Evolutionary conservation across 2,888 invertebrate genomes (phyloP), one percentile per base, ranked within the genome.

Genomic region (Orchesella flavescens): DNA sequence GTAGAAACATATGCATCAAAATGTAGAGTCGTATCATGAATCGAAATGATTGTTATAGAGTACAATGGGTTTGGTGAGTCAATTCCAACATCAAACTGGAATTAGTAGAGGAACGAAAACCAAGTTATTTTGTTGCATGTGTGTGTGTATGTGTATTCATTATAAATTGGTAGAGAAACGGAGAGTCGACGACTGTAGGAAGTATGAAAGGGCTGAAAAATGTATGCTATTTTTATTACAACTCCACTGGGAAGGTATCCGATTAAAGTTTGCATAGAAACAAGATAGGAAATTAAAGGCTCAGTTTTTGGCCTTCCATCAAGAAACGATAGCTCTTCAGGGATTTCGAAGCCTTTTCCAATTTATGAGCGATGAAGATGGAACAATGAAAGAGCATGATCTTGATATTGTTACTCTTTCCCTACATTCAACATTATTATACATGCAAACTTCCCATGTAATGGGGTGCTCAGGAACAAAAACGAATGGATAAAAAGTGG

Each of bases 281-380:
- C 86, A 87, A 84, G 86, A 83, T 86, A 87, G 87, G 85, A 88
- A 88, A 88, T 88, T 88, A 88, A 87, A 86, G 87, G 84, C 75
- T 49, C 49, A 49, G 49, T 83, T 81, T 85, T 84, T 85, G 85
- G 85, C 85, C 86, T 87, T 87, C 87, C 85, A 87, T 87, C 87
- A 87, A 86, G 86, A 88, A 86, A 86, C 86, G 86, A 87, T 87
- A 87, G 87, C 87, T 86, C 87, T 86, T 80, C 83, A 82, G 87
- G 87, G 87, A 87, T 83, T 87, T 85, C 80, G 74, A 85, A 68
- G 80, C 77, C 85, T 85, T 83, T 87, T 87, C 84, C 84, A 86
- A 87, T 86, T 86, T 85, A 85, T 87, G 85, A 85, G 85, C 84
- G 79, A 85, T 84, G 83, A 84, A 83, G 83, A 82, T 82, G 75